Percentiles rank a stretch among this genome's conserved stretches.
These are phyloP conservation scores for Hiodon alosoides DNA, from an alignment of 2,113 vertebrate species.

Conservation along the genomic window DNA sequence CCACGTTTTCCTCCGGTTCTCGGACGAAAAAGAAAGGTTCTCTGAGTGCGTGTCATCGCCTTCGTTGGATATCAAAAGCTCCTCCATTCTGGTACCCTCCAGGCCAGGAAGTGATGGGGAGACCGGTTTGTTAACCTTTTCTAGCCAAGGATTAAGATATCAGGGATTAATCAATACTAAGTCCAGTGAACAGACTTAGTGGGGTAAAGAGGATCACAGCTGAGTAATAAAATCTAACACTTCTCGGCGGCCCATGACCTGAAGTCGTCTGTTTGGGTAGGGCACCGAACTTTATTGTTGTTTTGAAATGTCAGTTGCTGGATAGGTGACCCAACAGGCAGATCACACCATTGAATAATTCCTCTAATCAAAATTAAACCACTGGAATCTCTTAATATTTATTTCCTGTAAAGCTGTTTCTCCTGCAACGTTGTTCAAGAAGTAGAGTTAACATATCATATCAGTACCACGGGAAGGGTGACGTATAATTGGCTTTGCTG, in stretches of 20 bases:
- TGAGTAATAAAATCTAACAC: constrained; percentile 37
- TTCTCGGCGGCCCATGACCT: constrained; percentile 38
- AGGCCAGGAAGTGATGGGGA: constrained; percentile 16
- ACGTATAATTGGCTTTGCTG: too few species aligned
- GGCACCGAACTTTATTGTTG: background rate
- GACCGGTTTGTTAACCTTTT: constrained; percentile 30
- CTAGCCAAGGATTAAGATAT: constrained; percentile 49
- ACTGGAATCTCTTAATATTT: background rate
- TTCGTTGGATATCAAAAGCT: constrained; percentile 51
- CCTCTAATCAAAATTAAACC: too few species aligned
- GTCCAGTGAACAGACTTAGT: constrained; percentile 34
- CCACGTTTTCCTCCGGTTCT: constrained; percentile 20
- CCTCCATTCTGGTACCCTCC: constrained; percentile 48
- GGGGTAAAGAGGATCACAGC: constrained; percentile 54
- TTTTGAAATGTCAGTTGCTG: constrained; percentile 3
- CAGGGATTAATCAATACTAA: constrained; percentile 24
- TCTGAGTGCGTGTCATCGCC: constrained; percentile 46
- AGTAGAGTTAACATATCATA: too few species aligned
- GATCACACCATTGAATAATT: background rate
- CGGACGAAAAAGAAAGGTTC: constrained; percentile 24
- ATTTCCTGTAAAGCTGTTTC: background rate
- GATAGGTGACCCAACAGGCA: background rate
- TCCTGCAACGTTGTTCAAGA: too few species aligned
- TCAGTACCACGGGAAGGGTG: too few species aligned
- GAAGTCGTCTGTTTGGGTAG: constrained; percentile 17